Evolutionary conservation across 1,140 invertebrate species (phyloP).

Genomic region (Chrysopa pallens): DNA sequence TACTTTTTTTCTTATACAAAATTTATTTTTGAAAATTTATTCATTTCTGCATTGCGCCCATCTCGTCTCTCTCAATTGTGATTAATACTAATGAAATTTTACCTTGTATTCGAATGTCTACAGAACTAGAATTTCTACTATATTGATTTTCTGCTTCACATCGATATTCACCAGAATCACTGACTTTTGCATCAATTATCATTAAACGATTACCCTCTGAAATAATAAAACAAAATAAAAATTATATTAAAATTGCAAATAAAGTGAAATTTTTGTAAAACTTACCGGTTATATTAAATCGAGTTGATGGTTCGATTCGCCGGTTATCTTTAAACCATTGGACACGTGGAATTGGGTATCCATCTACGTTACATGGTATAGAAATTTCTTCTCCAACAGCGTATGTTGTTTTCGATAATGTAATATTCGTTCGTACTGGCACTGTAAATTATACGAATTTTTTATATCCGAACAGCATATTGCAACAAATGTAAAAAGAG

Average conservation of each 20-base stretch:
- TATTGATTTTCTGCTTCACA: conserved; percentile 60
- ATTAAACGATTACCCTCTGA: conserved; percentile 46
- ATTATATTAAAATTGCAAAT: conserved; percentile 1
- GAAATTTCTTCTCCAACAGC: conserved; percentile 43
- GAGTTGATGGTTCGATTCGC: conserved; percentile 26
- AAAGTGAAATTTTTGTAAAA: conserved; percentile 3
- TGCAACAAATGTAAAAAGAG: too few species aligned
- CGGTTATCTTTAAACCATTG: conserved; percentile 61
- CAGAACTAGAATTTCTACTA: conserved; percentile 35
- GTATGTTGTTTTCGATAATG: conserved; percentile 30
- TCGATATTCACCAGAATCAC: conserved; percentile 58
- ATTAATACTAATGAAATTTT: too few species aligned
- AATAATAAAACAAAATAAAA: conserved; percentile 9
- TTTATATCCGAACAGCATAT: too few species aligned
- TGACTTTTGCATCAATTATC: conserved; percentile 36
- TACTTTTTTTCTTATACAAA: too few species aligned
- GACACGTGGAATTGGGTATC: conserved; percentile 53
- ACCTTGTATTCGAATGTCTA: conserved; percentile 53
- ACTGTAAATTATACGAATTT: conserved; percentile 27
- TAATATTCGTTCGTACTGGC: conserved; percentile 38
- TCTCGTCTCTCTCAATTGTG: too few species aligned
- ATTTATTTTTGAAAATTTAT: too few species aligned
- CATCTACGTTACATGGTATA: conserved; percentile 56
- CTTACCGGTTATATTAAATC: conserved; percentile 41
- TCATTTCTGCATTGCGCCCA: too few species aligned